Percentiles rank a stretch among this genome's conserved stretches.
phyloP scores from a whole-genome alignment of 2,113 vertebrate genomes.

The Nettapus auritus region DNA sequence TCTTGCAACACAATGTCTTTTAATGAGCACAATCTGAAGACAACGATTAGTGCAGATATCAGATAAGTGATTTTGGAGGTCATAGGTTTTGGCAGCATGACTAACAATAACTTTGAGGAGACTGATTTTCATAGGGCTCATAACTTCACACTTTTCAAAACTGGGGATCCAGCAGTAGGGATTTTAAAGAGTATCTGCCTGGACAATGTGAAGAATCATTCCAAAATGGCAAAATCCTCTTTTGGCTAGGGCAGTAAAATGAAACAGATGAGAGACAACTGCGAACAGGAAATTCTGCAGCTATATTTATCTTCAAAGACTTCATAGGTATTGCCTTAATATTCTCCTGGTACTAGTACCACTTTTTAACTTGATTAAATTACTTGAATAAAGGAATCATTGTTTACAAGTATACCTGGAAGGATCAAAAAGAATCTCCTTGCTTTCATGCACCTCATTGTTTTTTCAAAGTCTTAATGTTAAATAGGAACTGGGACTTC shows the following conservation, averaged over 20 bases:
- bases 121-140: not conserved
- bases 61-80: not conserved
- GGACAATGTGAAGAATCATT: not conserved
- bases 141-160: not conserved
- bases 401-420: not conserved
- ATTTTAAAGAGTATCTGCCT: not conserved
- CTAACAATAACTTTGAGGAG: not conserved
- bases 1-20: not conserved
- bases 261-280: not conserved
- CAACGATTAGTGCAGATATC: not conserved
- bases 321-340: not conserved
- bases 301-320: not conserved
- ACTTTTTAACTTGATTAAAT: not conserved
- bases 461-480: not conserved
- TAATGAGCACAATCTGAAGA: not conserved
- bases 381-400: not conserved
- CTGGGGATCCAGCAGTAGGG: not conserved
- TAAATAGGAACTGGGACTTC: not conserved
- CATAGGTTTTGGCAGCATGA: not conserved
- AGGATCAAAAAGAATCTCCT: not conserved
- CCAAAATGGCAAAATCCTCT: not conserved
- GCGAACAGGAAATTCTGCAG: not conserved
- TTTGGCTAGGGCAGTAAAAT: not conserved
- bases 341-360: not conserved
- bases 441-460: not conserved